Evolutionary conservation across 92 coral and sea anemone genomes (phyloP).

Genomic region (Anthopleura xanthogrammica): DNA sequence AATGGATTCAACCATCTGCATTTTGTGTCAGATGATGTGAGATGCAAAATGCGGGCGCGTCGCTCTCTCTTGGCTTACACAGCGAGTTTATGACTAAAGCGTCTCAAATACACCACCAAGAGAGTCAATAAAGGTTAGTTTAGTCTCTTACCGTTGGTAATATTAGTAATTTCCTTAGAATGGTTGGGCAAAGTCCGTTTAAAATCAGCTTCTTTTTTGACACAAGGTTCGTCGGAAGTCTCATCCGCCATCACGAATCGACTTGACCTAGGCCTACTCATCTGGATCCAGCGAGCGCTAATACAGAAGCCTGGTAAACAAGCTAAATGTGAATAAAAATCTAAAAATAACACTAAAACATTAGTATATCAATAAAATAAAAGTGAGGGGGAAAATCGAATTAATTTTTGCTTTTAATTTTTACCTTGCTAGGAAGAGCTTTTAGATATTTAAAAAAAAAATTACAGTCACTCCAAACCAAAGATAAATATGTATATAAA

Average conservation of each 20-base stretch:
- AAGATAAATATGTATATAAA: too few species aligned
- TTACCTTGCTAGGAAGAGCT: too few species aligned
- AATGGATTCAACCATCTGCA: slow-evolving; percentile 22
- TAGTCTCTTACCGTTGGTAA: slow-evolving; percentile 28
- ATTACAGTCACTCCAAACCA: too few species aligned
- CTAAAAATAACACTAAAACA: background rate
- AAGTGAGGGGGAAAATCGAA: background rate
- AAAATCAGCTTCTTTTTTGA: slow-evolving; percentile 27
- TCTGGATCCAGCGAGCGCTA: background rate
- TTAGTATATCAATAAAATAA: background rate
- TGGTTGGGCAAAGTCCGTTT: slow-evolving; percentile 5
- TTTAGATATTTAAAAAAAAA: too few species aligned
- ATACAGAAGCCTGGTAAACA: background rate
- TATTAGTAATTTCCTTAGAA: slow-evolving; percentile 6
- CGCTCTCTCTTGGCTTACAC: slow-evolving; percentile 9
- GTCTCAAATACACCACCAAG: slow-evolving; percentile 12
- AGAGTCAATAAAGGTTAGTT: slow-evolving; percentile 2
- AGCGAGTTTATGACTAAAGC: slow-evolving; percentile 2
- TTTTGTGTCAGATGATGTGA: slow-evolving; percentile 19
- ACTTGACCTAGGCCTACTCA: slow-evolving; percentile 21
- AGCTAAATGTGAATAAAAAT: background rate
- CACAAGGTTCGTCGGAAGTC: slow-evolving; percentile 20
- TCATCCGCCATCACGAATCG: slow-evolving; percentile 33
- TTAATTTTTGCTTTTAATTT: too few species aligned
- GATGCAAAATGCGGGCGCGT: slow-evolving; percentile 21